Evolutionary conservation across 2,113 vertebrate species (phyloP).

Genomic region (Mustela nigripes): DNA sequence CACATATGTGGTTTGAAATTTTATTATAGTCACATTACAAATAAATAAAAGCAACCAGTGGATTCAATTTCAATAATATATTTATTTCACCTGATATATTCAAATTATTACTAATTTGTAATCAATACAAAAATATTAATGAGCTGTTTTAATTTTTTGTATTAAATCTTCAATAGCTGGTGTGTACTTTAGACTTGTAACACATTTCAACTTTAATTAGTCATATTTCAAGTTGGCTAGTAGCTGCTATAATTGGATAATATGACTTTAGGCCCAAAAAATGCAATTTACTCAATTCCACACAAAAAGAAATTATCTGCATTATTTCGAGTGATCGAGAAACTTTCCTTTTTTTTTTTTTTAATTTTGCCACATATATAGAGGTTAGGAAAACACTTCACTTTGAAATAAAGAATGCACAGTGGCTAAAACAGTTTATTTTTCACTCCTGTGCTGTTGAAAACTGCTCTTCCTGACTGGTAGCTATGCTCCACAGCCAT

Average conservation of each 20-base stretch:
- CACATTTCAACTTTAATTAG: not conserved
- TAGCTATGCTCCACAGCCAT: not conserved
- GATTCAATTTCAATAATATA: not conserved
- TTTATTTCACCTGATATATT: conserved; percentile 38
- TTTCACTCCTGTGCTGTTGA: not conserved
- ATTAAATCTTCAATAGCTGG: not conserved
- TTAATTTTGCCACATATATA: not conserved
- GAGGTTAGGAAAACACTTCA: not conserved
- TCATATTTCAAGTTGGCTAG: not conserved
- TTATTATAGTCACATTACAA: conserved; percentile 6
- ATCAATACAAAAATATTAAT: not conserved
- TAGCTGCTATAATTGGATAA: not conserved
- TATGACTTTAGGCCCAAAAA: not conserved
- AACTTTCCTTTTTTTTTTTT: not conserved
- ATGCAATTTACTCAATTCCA: not conserved
- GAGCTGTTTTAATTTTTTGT: not conserved
- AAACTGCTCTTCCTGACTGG: not conserved
- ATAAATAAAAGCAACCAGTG: not conserved
- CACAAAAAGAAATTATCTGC: not conserved
- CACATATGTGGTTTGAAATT: not conserved
- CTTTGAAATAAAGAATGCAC: not conserved
- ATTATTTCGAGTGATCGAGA: not conserved
- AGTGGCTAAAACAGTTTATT: not conserved
- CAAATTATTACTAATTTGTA: not conserved
- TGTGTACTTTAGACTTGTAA: not conserved